A percentile compares a stretch with the other conserved stretches of the same genome.
These are phyloP conservation scores for Drosophila grimshawi DNA, from an alignment of 1,140 invertebrate genomes.

Conservation along the genomic window DNA sequence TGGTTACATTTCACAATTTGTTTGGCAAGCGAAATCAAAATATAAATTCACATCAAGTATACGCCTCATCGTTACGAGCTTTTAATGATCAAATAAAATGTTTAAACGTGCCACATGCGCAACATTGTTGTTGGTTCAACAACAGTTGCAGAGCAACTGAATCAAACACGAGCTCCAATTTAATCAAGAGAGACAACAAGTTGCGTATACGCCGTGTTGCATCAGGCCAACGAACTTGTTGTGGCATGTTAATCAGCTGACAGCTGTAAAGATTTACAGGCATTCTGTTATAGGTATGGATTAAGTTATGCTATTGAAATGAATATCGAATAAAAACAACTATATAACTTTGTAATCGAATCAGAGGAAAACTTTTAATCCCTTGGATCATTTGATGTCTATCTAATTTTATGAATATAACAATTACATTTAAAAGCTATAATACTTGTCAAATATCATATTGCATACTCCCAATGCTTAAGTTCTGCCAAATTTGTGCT, in stretches of 20 bases:
- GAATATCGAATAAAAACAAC: no score
- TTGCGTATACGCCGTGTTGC: conserved; percentile 43
- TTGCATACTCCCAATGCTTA: no score
- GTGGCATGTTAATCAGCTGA: conserved; percentile 12
- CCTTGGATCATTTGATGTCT: no score
- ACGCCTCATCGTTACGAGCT: conserved; percentile 20
- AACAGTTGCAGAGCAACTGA: conserved; percentile 42
- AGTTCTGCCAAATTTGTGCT: no score
- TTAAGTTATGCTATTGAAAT: no score
- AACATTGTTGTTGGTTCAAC: conserved; percentile 18
- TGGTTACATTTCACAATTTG: conserved; percentile 45
- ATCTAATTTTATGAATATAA: no score
- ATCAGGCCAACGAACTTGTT: conserved; percentile 20
- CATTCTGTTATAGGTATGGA: background rate
- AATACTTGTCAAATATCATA: no score
- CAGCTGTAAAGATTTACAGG: background rate
- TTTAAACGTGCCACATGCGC: conserved; percentile 12
- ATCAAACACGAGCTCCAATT: background rate
- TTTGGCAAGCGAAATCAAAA: conserved; percentile 25
- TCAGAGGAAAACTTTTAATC: no score
- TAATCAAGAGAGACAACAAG: conserved; percentile 6
- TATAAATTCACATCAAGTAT: conserved; percentile 30
- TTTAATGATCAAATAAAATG: background rate
- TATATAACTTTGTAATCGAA: no score
- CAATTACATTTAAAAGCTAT: no score